Percentiles rank a stretch among this genome's conserved stretches.
phyloP scores from a whole-genome alignment of 2,113 vertebrate genomes.

The Chaetodon trifascialis region DNA sequence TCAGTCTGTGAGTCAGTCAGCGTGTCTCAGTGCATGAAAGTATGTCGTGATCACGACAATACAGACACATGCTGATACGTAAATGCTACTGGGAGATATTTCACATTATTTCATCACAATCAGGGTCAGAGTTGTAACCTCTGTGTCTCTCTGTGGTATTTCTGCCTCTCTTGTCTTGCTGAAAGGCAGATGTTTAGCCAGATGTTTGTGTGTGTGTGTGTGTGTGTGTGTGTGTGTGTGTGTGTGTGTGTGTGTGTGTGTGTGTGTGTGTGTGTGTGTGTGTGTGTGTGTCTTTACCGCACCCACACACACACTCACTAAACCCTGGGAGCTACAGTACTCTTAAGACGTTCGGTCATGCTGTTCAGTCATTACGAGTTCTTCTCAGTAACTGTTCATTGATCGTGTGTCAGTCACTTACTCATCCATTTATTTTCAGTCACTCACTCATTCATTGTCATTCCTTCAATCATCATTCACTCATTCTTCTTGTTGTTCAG shows the following conservation, averaged over 20 bases:
- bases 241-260: no score
- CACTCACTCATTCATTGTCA: neutral
- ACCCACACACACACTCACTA: conserved; percentile 1
- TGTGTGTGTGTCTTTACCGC: conserved; percentile 18
- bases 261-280: conserved; percentile 13
- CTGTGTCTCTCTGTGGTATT: conserved; percentile 10
- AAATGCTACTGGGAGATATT: neutral
- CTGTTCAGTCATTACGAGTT: neutral
- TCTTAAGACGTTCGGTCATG: neutral
- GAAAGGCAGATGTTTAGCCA: conserved; percentile 45
- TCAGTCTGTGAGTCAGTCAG: no score
- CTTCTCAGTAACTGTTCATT: no score
- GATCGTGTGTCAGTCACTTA: neutral
- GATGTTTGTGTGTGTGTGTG: conserved; percentile 37
- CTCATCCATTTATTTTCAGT: neutral
- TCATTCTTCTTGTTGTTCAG: neutral
- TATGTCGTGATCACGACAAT: neutral
- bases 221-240: neutral
- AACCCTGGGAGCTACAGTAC: conserved; percentile 1
- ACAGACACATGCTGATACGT: neutral
- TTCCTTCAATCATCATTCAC: neutral
- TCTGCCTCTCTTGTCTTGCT: conserved; percentile 19
- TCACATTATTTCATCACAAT: neutral
- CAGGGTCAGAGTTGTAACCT: neutral
- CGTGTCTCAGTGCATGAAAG: neutral